Evolutionary conservation across 2,888 invertebrate genomes (phyloP).

Genomic region (Sphaerophoria taeniata): DNA sequence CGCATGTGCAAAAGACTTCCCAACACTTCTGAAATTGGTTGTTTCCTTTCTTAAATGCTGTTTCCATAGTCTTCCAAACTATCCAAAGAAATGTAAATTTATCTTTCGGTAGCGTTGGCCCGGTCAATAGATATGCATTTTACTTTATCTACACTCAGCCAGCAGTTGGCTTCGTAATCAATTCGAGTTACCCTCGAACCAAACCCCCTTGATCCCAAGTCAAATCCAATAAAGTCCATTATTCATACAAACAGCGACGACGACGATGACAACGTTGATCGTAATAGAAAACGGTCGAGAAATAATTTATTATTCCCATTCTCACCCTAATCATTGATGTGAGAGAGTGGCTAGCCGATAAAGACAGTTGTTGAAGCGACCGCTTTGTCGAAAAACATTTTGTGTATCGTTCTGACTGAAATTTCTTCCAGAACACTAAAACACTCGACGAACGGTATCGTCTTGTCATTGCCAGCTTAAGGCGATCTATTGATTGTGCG

Average conservation of each 20-base stretch:
- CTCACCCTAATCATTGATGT: slow-evolving; percentile 64
- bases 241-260: slow-evolving; percentile 31
- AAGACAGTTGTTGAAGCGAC: slow-evolving; percentile 25
- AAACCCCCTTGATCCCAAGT: slow-evolving; percentile 14
- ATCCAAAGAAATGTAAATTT: slow-evolving; percentile 13
- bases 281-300: slow-evolving; percentile 14
- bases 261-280: slow-evolving; percentile 31
- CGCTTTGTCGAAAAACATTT: slow-evolving; percentile 20
- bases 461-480: background rate
- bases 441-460: background rate
- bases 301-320: slow-evolving; percentile 41
- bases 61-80: slow-evolving; percentile 8
- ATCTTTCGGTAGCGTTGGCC: slow-evolving; percentile 47
- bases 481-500: slow-evolving; percentile 35
- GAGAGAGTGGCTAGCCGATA: slow-evolving; percentile 23
- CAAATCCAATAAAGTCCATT: slow-evolving; percentile 40
- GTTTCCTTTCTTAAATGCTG: background rate
- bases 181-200: slow-evolving; percentile 49
- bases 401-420: slow-evolving; percentile 58
- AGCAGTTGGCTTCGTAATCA: slow-evolving; percentile 37
- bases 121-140: slow-evolving; percentile 62
- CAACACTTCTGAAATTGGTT: background rate
- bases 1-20: slow-evolving; percentile 57
- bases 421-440: slow-evolving; percentile 34
- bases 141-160: background rate